Evolutionary conservation across 64 coral and sea anemone species (phyloP).

Genomic region (Trachythela sp.): DNA sequence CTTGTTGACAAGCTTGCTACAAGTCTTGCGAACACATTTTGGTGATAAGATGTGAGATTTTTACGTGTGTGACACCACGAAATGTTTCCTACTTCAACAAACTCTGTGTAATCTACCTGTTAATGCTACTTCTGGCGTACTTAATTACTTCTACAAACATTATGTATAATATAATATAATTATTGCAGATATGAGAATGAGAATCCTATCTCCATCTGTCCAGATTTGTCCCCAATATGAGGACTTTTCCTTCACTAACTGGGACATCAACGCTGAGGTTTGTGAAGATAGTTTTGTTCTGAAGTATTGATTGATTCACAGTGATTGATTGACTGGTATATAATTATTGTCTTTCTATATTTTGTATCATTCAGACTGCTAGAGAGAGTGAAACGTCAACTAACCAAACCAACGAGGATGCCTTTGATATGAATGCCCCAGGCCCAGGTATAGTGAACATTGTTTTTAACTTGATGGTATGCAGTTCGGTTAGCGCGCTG

Average conservation of each 20-base stretch:
- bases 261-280: constrained; percentile 69
- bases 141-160: too few relatives aligned
- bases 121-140: too few relatives aligned
- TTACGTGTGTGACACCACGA: too few relatives aligned
- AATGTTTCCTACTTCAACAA: too few relatives aligned
- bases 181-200: constrained; percentile 70
- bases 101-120: too few relatives aligned
- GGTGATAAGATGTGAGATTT: too few relatives aligned
- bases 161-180: too few relatives aligned
- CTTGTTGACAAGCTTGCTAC: neutral
- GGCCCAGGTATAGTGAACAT: constrained; percentile 46
- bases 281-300: neutral
- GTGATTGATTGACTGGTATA: constrained; percentile 24
- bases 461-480: too few relatives aligned
- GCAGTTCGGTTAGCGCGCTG: too few relatives aligned
- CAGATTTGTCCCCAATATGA: constrained; percentile 84
- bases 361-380: neutral
- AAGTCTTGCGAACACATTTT: too few relatives aligned
- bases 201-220: constrained; percentile 42
- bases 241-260: constrained; percentile 97
- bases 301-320: neutral
- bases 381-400: constrained; percentile 5
- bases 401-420: constrained; percentile 57
- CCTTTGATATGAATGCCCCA: constrained; percentile 79
- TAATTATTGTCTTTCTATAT: neutral